Base-by-base conservation (phyloP, 2,888 invertebrate genomes). In the Nysson spinosus region DNA sequence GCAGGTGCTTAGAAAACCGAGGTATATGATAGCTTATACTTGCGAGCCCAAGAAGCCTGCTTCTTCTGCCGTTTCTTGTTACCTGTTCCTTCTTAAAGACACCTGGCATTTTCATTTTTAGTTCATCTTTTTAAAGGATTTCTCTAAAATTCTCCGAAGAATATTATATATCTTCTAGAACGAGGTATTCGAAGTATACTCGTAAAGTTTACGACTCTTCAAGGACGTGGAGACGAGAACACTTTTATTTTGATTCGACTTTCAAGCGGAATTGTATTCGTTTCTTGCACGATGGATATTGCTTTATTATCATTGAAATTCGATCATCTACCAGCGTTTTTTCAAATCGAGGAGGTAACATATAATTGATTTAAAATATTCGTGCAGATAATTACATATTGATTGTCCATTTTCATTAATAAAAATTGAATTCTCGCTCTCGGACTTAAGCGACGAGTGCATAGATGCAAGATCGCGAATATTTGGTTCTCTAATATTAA, bases 1-100 rank as follows among this genome's bases (percentile, higher is more conserved):
- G 73, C 73, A 75, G 75, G 72, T 74, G 75, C 58, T 71, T 74
- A 75, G 75, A 56, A 61, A 65, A 68, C 42, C 39, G 24, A 49
- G 57, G 54, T 63, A 68, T 55, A 46, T 22, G 67, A 57, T 40
- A 67, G 22, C 47, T 63, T 26, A 49, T 44, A 43, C 52, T 56
- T 43, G 43, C 26, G 3, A 24, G 14, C 17, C 49, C 24, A n/a
- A 46, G 32, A 44, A 62, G 19, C 22, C 42, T 42, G 46, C 46
- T 65, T 34, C 56, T 55, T 42, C 39, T 71, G 46, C 46, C 37
- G 35, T 20, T 39, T 4, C 32, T 28, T 63, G 35, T 43, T 63
- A 43, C 37, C 43, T 19, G 40, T 19, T 26, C 28, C 14, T 55
- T 24, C 52, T 16, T 22, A 34, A 7, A 17, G 24, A 16, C 57